Conservation (phyloP, 2,888 invertebrate genomes). For the Baronia brevicornis region DNA sequence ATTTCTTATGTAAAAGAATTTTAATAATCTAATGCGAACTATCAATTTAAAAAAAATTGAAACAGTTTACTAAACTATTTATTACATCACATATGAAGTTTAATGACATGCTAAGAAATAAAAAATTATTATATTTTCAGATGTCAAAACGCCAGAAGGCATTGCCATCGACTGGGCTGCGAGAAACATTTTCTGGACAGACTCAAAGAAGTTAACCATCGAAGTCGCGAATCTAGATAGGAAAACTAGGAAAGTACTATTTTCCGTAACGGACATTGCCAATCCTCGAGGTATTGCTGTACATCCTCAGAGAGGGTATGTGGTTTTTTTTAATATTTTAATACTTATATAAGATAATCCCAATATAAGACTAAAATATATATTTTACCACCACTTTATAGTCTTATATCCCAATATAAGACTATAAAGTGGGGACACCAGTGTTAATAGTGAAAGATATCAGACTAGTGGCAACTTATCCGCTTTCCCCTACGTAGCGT, state of each 20-base stretch:
- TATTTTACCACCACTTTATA: too few species aligned
- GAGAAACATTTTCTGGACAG: conserved; percentile 97
- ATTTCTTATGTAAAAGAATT: too few species aligned
- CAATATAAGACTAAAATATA: too few species aligned
- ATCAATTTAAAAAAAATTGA: neutral
- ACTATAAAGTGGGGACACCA: too few species aligned
- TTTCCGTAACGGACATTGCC: conserved; percentile 81
- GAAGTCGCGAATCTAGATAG: conserved; percentile 92
- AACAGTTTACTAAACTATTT: neutral
- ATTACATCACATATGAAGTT: neutral
- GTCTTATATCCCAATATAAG: too few species aligned
- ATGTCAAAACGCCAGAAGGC: conserved; percentile 93
- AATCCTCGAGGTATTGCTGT: conserved; percentile 97
- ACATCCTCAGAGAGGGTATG: conserved; percentile 90
- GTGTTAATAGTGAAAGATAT: too few species aligned
- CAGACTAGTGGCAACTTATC: too few species aligned
- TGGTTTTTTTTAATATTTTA: conserved; percentile 1
- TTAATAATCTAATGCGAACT: too few species aligned
- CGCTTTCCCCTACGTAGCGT: too few species aligned
- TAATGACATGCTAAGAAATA: neutral
- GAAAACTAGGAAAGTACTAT: conserved; percentile 83
- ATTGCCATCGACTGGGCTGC: conserved; percentile 95
- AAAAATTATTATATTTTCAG: conserved; percentile 53
- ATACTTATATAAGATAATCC: too few species aligned
- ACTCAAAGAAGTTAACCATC: conserved; percentile 90